Conservation (phyloP, 2,113 vertebrate species). For the Lampris megalopsis region DNA sequence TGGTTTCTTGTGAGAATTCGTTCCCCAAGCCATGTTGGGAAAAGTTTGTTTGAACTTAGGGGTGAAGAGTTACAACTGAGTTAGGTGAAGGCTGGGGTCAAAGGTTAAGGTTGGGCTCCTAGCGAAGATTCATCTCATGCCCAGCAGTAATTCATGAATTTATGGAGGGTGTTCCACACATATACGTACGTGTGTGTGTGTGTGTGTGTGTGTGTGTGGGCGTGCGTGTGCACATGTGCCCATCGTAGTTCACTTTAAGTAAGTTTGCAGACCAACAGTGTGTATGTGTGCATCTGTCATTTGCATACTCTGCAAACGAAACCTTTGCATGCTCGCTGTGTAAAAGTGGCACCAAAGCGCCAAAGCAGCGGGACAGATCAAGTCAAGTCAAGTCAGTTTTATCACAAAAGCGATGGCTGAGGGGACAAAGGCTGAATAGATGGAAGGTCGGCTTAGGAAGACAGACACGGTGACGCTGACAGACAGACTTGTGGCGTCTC, state of each 20-base stretch:
- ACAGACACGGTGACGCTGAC: constrained; percentile 70
- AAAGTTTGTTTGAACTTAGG: neutral
- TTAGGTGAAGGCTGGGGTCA: too few species aligned
- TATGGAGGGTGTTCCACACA: too few species aligned
- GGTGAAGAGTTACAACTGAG: too few species aligned
- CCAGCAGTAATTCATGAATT: too few species aligned
- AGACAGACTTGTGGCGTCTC: constrained; percentile 68
- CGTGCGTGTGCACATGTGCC: too few species aligned
- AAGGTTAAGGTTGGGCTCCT: too few species aligned
- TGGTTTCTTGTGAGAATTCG: neutral
- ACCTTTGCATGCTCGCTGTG: neutral
- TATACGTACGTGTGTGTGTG: neutral
- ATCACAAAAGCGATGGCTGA: constrained; percentile 27
- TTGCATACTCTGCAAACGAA: too few species aligned
- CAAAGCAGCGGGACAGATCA: constrained; percentile 8
- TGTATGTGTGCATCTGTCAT: neutral
- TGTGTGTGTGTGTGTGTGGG: neutral
- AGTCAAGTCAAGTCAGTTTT: too few species aligned
- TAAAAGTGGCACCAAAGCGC: constrained; percentile 7
- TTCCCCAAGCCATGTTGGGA: neutral
- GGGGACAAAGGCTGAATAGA: constrained; percentile 30
- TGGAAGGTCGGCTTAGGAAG: constrained; percentile 59
- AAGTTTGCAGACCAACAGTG: neutral
- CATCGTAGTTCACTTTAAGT: too few species aligned
- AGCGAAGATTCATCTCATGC: too few species aligned